phyloP scores from a whole-genome alignment of 2,113 vertebrate species.

The Strix aluco region DNA sequence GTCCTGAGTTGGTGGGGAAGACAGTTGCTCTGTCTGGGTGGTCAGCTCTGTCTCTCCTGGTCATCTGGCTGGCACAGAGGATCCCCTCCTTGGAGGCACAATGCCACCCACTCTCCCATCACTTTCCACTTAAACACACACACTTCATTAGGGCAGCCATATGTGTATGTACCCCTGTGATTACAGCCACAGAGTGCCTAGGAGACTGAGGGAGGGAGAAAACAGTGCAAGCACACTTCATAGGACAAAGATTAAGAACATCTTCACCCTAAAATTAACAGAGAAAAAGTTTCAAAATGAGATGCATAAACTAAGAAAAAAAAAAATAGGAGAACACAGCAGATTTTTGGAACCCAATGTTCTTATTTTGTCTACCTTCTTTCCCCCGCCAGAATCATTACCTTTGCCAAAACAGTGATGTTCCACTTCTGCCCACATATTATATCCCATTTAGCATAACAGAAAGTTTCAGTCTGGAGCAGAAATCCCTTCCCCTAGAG shows the following conservation, averaged over 20 bases:
- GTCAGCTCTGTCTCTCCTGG: background rate
- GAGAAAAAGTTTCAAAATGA: background rate
- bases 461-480: background rate
- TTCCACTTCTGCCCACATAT: background rate
- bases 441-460: background rate
- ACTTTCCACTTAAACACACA: background rate
- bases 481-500: background rate
- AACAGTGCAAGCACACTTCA: background rate
- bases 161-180: fast-evolving
- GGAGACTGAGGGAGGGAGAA: background rate
- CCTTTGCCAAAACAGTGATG: background rate
- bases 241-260: background rate
- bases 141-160: background rate
- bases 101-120: background rate
- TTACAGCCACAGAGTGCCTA: background rate
- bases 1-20: background rate
- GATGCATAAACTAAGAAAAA: background rate
- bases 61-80: background rate
- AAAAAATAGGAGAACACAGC: background rate
- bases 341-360: background rate
- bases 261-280: background rate
- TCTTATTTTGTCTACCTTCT: background rate
- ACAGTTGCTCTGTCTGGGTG: background rate
- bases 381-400: background rate
- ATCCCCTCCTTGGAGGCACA: background rate